Evolutionary conservation across 2,888 invertebrate genomes (phyloP).

Genomic region (Diaperis boleti): DNA sequence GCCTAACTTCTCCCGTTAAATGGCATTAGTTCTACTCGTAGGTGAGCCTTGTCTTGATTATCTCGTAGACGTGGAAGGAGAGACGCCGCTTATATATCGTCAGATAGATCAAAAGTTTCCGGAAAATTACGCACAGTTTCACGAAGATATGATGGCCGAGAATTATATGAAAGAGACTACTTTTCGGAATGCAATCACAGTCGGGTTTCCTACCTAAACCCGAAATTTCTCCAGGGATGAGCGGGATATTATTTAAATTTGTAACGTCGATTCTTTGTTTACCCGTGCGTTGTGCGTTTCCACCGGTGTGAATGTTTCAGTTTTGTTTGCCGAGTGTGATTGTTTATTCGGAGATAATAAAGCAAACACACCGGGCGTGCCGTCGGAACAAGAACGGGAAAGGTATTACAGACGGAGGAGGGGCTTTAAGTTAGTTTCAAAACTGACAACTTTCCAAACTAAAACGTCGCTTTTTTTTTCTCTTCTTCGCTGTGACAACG

Average conservation of each 20-base stretch:
- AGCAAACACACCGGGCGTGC: conserved; percentile 11
- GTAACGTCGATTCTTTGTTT: conserved; percentile 14
- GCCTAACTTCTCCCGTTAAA: conserved; percentile 55
- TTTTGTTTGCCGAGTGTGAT: conserved; percentile 23
- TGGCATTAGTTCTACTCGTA: conserved; percentile 50
- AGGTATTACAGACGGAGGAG: neutral
- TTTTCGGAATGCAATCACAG: too few relatives aligned
- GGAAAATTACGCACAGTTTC: too few relatives aligned
- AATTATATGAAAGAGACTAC: too few relatives aligned
- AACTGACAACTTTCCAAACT: neutral
- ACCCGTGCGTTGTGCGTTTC: conserved; percentile 1
- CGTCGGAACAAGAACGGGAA: neutral
- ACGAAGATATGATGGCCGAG: too few relatives aligned
- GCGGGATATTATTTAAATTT: conserved; percentile 2
- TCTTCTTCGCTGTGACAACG: too few relatives aligned
- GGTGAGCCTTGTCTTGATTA: conserved; percentile 36
- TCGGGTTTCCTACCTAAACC: too few relatives aligned
- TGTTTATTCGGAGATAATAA: conserved; percentile 28
- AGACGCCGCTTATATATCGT: too few relatives aligned
- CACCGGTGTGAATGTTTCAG: conserved; percentile 17
- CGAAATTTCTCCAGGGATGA: too few relatives aligned
- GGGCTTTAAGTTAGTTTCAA: neutral
- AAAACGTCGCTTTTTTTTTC: too few relatives aligned
- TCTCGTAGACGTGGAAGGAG: neutral
- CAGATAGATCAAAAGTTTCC: too few relatives aligned